These are phyloP conservation scores for Aphelinus atriplicis DNA, from an alignment of 1,140 invertebrate species.

Conservation along the genomic window DNA sequence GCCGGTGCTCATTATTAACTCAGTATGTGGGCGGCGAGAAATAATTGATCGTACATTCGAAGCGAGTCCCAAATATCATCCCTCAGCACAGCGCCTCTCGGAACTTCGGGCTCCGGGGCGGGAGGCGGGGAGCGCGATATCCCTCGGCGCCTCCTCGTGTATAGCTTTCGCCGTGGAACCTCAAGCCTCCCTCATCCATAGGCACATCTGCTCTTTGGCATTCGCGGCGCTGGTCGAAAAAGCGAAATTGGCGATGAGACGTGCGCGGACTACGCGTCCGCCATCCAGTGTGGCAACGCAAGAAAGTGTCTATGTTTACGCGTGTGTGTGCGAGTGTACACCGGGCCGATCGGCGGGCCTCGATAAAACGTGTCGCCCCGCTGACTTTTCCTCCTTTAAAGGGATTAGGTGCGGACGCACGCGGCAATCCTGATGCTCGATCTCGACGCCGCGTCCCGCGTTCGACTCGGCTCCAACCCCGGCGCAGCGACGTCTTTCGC, in stretches of 20 bases:
- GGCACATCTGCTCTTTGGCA: conserved; percentile 23
- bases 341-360: not conserved
- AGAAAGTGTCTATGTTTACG: conserved; percentile 26
- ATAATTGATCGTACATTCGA: too few species aligned
- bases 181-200: conserved; percentile 20
- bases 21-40: too few species aligned
- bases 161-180: not conserved
- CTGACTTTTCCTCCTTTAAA: conserved; percentile 24
- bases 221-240: conserved; percentile 2
- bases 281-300: conserved; percentile 9
- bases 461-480: too few species aligned
- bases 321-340: too few species aligned
- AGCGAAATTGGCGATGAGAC: conserved; percentile 43
- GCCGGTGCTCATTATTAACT: too few species aligned
- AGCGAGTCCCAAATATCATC: too few species aligned
- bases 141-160: too few species aligned
- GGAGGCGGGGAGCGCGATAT: too few species aligned
- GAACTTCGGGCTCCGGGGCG: too few species aligned
- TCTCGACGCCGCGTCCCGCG: conserved; percentile 1
- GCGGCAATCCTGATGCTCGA: conserved; percentile 34
- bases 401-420: conserved; percentile 37
- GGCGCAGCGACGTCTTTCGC: not conserved
- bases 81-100: too few species aligned
- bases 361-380: conserved; percentile 31
- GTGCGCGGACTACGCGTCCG: conserved; percentile 30